A percentile compares a stretch with the other conserved stretches of the same genome.
These are phyloP conservation scores for Aramus guarauna DNA, from an alignment of 2,113 vertebrate species.

Conservation along the genomic window DNA sequence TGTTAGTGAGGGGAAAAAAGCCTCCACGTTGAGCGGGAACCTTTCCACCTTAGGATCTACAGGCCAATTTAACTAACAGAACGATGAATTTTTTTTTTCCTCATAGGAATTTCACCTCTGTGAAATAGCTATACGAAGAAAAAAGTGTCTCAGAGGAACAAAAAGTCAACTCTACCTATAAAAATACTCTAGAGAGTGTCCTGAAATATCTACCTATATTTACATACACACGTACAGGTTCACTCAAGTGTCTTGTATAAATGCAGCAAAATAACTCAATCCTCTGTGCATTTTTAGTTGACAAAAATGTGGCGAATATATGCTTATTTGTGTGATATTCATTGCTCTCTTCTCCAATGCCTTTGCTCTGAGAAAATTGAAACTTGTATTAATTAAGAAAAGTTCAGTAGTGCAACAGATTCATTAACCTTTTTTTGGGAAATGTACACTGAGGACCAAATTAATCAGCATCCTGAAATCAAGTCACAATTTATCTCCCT, in stretches of 20 bases:
- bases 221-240: background rate
- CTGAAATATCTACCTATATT: background rate
- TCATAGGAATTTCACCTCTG: background rate
- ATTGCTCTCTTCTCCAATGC: background rate
- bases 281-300: background rate
- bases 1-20: background rate
- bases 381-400: conserved; percentile 55
- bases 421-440: conserved; percentile 64
- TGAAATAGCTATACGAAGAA: background rate
- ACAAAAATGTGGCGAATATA: background rate
- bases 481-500: conserved; percentile 15
- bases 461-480: conserved; percentile 58
- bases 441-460: conserved; percentile 55
- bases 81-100: background rate
- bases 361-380: conserved; percentile 43
- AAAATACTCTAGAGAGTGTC: background rate
- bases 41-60: background rate
- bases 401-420: conserved; percentile 59
- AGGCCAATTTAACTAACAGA: conserved; percentile 1
- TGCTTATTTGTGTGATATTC: background rate
- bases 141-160: background rate
- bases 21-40: background rate
- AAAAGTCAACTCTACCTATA: background rate
- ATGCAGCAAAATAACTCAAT: background rate
- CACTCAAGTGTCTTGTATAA: background rate